Evolutionary conservation across 1,140 invertebrate species (phyloP), one percentile per base, ranked within the genome.

Genomic region (Cepaea nemoralis): DNA sequence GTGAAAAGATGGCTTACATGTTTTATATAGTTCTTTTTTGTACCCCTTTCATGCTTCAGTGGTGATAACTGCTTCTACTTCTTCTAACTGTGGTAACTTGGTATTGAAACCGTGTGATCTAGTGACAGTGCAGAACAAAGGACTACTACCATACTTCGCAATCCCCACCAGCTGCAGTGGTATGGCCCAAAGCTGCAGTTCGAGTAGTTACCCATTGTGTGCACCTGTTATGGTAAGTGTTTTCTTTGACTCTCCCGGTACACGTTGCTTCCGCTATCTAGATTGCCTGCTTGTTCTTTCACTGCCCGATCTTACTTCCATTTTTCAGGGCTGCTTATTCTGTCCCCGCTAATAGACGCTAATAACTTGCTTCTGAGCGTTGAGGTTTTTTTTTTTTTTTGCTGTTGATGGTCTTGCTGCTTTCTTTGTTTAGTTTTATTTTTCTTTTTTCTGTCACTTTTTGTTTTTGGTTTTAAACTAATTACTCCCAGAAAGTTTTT

Each of bases 181-280:
- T 73, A 85, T 85, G 84, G 84, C 82, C 40, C 84, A 85, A 83
- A 85, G 66, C 82, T 85, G 84, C 76, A 80, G 77, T 82, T 77
- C 79, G 35, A 55, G 80, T 83, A 85, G 70, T 78, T 85, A 82
- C 69, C 84, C 84, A 42, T 70, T 85, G 84, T 85, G 84, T 83
- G 80, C 82, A 45, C 84, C 84, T 45, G 79, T 82, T 63, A 85
- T 83, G 84, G 82, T 85, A 63, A 85, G 82, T 85, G 66, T 67
- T 24, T 40, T 31, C 8, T 16, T 16, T 10, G 6, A 45, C 16
- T 55, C 50, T 14, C 22, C 50, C n/a, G 22, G 50, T 14, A 55
- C 22, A 55, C 22, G 22, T 55, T 24, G 2, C 8, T 55, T 19
- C n/a, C n/a, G n/a, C n/a, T n/a, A n/a, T n/a, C n/a, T n/a, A n/a